These are phyloP conservation scores for Colossoma macropomum DNA, from an alignment of 2,113 vertebrate genomes.

Conservation along the genomic window DNA sequence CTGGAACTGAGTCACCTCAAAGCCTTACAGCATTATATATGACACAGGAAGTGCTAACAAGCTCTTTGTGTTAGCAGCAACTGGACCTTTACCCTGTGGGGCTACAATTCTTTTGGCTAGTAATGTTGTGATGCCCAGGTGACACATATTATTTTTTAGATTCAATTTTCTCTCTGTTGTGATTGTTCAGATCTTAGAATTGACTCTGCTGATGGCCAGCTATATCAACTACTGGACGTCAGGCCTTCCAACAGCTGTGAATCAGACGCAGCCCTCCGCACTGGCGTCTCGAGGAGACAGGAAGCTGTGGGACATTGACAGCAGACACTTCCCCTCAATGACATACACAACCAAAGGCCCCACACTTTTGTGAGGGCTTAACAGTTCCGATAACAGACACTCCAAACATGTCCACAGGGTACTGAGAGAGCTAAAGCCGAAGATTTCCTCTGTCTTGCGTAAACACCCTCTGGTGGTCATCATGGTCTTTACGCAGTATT, in stretches of 20 bases:
- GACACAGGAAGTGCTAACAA: slow-evolving; percentile 48
- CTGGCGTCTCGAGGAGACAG: slow-evolving; percentile 59
- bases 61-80: slow-evolving; percentile 8
- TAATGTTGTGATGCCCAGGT: not conserved
- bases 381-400: not conserved
- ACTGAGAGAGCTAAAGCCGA: not conserved
- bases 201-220: slow-evolving; percentile 88
- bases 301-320: slow-evolving; percentile 80
- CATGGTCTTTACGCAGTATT: not conserved
- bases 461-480: not conserved
- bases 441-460: not conserved
- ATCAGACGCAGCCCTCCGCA: slow-evolving; percentile 59
- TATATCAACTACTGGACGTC: slow-evolving; percentile 85
- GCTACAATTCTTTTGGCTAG: not conserved
- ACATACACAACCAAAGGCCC: slow-evolving; percentile 85
- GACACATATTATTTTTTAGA: too few species aligned
- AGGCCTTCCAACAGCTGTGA: slow-evolving; percentile 57
- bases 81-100: not conserved
- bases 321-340: slow-evolving; percentile 78
- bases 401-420: not conserved
- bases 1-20: not conserved
- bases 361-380: slow-evolving; percentile 80
- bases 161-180: not conserved
- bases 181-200: slow-evolving; percentile 81
- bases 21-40: not conserved